Conservation (phyloP, 2,888 invertebrate genomes). For the Cryptophagus acutangulus region DNA sequence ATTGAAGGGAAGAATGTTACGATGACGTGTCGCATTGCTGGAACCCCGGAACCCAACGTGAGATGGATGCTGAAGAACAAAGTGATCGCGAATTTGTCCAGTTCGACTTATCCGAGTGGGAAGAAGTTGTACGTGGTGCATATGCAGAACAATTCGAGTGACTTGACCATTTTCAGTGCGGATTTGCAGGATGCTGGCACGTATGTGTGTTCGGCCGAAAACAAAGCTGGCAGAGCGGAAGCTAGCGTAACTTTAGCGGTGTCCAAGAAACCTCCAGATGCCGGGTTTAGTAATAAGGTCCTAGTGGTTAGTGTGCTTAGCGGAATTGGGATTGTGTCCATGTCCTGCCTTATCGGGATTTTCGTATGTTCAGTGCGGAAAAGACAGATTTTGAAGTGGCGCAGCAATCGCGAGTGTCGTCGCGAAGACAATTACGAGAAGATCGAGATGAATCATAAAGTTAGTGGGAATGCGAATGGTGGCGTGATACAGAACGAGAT, state of each 20-base stretch:
- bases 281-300: slow-evolving; percentile 56
- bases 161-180: slow-evolving; percentile 66
- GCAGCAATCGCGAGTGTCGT: slow-evolving; percentile 45
- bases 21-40: slow-evolving; percentile 63
- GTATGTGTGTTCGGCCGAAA: slow-evolving; percentile 75
- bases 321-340: slow-evolving; percentile 60
- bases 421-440: slow-evolving; percentile 69
- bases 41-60: slow-evolving; percentile 67
- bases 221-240: slow-evolving; percentile 72
- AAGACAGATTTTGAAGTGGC: slow-evolving; percentile 56
- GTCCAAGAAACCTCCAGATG: slow-evolving; percentile 59
- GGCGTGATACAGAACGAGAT: slow-evolving; percentile 28
- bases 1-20: slow-evolving; percentile 70
- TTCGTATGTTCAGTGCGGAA: slow-evolving; percentile 59
- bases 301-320: slow-evolving; percentile 65
- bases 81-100: slow-evolving; percentile 61
- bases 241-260: slow-evolving; percentile 69
- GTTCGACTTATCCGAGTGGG: slow-evolving; percentile 48
- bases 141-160: slow-evolving; percentile 63
- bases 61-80: slow-evolving; percentile 69
- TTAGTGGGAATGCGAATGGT: slow-evolving; percentile 38
- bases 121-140: slow-evolving; percentile 63
- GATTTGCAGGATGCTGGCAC: slow-evolving; percentile 71
- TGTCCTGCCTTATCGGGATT: slow-evolving; percentile 62
- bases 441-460: slow-evolving; percentile 66